Conservation (phyloP, 1,140 invertebrate species). For the Ctenoplectra terminalis region DNA sequence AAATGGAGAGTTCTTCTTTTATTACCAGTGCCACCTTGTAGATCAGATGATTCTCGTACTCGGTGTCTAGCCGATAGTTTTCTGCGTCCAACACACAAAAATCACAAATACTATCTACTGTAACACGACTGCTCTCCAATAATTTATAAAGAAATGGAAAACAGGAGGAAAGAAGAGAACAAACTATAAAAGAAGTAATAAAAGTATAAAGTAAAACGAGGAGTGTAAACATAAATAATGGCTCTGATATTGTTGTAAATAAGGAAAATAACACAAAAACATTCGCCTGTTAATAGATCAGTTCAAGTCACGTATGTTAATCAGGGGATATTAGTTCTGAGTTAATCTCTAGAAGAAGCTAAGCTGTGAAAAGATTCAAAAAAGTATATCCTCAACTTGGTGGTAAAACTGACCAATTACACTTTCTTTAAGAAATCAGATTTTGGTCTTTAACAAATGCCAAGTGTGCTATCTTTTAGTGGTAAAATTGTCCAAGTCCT, state of each 20-base stretch:
- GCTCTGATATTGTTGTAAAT: background rate
- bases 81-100: slow-evolving; percentile 87
- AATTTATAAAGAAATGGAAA: slow-evolving; percentile 41
- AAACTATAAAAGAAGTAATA: background rate
- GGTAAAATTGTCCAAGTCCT: no score
- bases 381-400: no score
- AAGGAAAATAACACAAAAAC: background rate
- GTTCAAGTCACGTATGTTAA: slow-evolving; percentile 24
- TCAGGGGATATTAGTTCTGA: slow-evolving; percentile 24
- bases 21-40: slow-evolving; percentile 95
- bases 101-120: slow-evolving; percentile 76
- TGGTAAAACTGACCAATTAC: no score
- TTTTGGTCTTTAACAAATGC: no score
- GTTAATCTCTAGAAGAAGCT: slow-evolving; percentile 68
- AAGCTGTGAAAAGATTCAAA: slow-evolving; percentile 66
- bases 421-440: no score
- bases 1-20: slow-evolving; percentile 60
- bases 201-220: background rate
- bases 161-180: background rate
- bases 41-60: slow-evolving; percentile 98
- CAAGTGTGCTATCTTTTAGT: no score
- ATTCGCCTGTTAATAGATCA: background rate
- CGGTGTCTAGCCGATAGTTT: slow-evolving; percentile 97
- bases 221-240: background rate
- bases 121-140: slow-evolving; percentile 56